These are phyloP conservation scores for Spermophilus dauricus DNA, from an alignment of 2,113 vertebrate genomes.

Conservation along the genomic window DNA sequence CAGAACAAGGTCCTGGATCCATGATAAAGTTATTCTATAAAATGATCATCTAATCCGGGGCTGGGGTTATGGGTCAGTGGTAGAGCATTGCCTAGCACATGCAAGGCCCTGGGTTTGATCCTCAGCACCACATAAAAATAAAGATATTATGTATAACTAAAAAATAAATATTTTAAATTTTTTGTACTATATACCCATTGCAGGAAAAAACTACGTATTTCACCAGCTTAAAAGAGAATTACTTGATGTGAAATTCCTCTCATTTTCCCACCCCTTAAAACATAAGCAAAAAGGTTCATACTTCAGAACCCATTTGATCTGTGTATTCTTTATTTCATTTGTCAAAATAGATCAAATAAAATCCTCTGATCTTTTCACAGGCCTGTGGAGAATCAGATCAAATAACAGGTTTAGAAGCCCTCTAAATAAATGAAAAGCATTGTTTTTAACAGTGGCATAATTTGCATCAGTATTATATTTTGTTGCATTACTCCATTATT, in stretches of 20 bases:
- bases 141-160: no score
- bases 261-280: not conserved
- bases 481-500: not conserved
- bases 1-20: not conserved
- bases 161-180: no score
- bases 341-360: constrained; percentile 55
- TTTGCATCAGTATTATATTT: constrained; percentile 26
- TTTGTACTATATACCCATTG: not conserved
- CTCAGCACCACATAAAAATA: no score
- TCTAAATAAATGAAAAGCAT: constrained; percentile 28
- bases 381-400: not conserved
- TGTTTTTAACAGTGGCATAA: not conserved
- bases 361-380: not conserved
- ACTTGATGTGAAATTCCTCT: not conserved
- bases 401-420: not conserved
- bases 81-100: no score
- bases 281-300: not conserved
- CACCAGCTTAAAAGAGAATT: constrained; percentile 1
- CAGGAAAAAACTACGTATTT: not conserved
- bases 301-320: not conserved
- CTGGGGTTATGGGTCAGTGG: no score
- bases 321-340: not conserved
- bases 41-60: not conserved
- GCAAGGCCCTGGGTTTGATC: no score
- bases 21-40: not conserved